A percentile compares a stretch with the other conserved stretches of the same genome.
Evolutionary conservation across 2,113 vertebrate species (phyloP).

Genomic region (Tricholaema leucomelas): DNA sequence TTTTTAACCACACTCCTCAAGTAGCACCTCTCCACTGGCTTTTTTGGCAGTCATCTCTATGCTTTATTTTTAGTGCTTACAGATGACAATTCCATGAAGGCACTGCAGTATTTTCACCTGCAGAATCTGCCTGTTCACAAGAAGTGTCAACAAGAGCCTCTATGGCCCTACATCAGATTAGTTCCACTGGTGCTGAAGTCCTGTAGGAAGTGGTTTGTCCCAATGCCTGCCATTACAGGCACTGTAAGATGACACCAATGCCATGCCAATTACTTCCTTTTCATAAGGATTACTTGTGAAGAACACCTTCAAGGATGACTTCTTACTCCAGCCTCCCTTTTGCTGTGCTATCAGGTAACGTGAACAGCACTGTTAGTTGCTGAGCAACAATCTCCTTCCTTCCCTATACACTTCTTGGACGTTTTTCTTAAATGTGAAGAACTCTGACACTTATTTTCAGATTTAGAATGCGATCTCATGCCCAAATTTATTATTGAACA

Average conservation of each 20-base stretch:
- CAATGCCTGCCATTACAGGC: not conserved
- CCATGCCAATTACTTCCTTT: not conserved
- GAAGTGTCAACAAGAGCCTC: not conserved
- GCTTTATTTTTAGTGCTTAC: not conserved
- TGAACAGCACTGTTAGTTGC: not conserved
- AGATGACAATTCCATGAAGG: not conserved
- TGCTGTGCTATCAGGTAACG: not conserved
- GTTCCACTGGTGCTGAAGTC: not conserved
- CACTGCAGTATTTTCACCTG: not conserved
- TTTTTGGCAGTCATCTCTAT: not conserved
- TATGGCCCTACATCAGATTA: not conserved
- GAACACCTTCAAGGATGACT: not conserved
- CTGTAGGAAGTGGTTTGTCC: not conserved
- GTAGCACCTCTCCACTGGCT: not conserved
- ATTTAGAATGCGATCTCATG: not conserved
- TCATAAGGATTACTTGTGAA: not conserved
- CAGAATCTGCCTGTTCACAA: not conserved
- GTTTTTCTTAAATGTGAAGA: not conserved
- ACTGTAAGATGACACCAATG: not conserved
- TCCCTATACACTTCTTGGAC: not conserved
- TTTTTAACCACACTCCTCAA: not conserved
- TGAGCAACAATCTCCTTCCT: not conserved
- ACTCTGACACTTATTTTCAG: not conserved
- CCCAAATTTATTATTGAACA: not conserved
- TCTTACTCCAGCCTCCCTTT: not conserved